Percentiles rank a stretch among this genome's conserved stretches.
Conservation (phyloP, 2,797 vertebrate genomes). For the Hemitrygon akajei region DNA sequence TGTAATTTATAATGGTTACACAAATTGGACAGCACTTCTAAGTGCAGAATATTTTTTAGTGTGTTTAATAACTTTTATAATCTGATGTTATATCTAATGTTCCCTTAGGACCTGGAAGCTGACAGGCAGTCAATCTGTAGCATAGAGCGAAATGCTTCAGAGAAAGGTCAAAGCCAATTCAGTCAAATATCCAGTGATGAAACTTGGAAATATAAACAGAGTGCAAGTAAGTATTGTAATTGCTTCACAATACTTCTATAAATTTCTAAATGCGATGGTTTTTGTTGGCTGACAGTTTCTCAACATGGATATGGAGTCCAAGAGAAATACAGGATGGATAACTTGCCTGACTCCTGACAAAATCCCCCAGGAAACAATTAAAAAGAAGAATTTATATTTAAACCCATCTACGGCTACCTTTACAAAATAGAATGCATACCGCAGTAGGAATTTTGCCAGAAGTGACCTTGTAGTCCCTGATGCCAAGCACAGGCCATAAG, state of each 20-base stretch:
- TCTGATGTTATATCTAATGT: not conserved
- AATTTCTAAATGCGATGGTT: no score
- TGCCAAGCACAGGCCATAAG: not conserved
- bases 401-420: not conserved
- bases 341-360: not conserved
- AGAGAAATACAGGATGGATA: no score
- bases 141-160: slow-evolving; percentile 83
- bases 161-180: slow-evolving; percentile 88
- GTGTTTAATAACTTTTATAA: not conserved
- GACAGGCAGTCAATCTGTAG: slow-evolving; percentile 91
- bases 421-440: not conserved
- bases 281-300: not conserved
- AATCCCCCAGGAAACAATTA: not conserved
- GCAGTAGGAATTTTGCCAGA: not conserved
- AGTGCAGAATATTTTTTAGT: not conserved
- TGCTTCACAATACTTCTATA: not conserved
- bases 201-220: slow-evolving; percentile 80
- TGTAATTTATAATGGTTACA: slow-evolving; percentile 14
- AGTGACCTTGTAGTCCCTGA: not conserved
- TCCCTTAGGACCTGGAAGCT: slow-evolving; percentile 76
- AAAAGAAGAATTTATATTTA: not conserved
- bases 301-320: not conserved
- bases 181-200: slow-evolving; percentile 95
- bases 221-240: slow-evolving; percentile 67
- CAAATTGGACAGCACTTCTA: not conserved